Conservation (phyloP, 2,113 vertebrate genomes). For the Vanacampus margaritifer region DNA sequence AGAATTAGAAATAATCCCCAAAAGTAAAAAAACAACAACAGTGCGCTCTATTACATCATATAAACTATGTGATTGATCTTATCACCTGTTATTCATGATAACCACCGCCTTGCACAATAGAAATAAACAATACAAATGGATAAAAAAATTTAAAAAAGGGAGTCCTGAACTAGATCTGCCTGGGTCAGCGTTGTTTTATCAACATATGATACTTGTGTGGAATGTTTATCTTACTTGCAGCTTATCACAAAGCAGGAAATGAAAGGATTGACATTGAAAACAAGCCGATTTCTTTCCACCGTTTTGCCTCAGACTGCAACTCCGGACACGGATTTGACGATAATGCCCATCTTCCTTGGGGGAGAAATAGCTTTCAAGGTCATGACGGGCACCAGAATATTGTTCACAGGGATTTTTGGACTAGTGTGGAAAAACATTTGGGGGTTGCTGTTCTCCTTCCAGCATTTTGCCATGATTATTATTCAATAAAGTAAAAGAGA, state of each 20-base stretch:
- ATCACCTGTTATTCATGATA: not conserved
- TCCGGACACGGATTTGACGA: constrained; percentile 40
- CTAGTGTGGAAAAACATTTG: constrained; percentile 38
- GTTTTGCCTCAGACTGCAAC: constrained; percentile 38
- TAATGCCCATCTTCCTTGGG: constrained; percentile 40
- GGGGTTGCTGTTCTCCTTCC: constrained; percentile 55
- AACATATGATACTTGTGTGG: constrained; percentile 58
- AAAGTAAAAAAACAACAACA: not conserved
- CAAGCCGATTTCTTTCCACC: constrained; percentile 39
- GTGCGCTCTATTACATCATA: not conserved
- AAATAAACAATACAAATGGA: not conserved
- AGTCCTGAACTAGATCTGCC: constrained; percentile 44
- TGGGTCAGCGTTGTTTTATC: constrained; percentile 62
- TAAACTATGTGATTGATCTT: not conserved
- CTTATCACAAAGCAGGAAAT: constrained; percentile 75
- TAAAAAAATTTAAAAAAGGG: not conserved
- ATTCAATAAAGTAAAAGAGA: constrained; percentile 15
- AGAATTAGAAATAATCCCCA: not conserved
- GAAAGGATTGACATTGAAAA: constrained; percentile 70
- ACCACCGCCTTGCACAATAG: not conserved
- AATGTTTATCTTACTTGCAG: constrained; percentile 64
- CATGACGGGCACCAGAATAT: constrained; percentile 36
- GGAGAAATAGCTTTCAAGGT: constrained; percentile 38
- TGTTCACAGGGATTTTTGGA: not conserved
- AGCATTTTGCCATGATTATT: constrained; percentile 47